Evolutionary conservation across 2,888 invertebrate species (phyloP).

Genomic region (Eupelmus urozonus): DNA sequence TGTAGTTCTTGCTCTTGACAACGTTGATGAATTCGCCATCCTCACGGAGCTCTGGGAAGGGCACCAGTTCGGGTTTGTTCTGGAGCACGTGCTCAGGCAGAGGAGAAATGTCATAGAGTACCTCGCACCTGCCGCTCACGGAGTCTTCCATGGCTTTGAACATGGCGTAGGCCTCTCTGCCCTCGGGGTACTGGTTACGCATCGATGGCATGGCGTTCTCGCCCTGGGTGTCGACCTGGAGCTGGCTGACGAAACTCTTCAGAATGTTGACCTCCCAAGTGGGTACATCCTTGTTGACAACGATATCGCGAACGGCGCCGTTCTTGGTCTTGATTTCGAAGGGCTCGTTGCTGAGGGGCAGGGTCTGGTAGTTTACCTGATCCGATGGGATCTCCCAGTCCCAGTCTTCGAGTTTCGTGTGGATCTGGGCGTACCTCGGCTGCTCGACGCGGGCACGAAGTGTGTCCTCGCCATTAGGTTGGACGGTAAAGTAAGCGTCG

Average conservation of each 20-base stretch:
- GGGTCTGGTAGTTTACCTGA: conserved; percentile 79
- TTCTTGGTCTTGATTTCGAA: conserved; percentile 82
- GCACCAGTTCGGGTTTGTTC: conserved; percentile 79
- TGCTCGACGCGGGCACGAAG: conserved; percentile 79
- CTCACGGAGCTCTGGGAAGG: conserved; percentile 76
- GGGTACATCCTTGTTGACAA: conserved; percentile 79
- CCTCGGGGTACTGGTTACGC: conserved; percentile 70
- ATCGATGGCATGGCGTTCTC: conserved; percentile 78
- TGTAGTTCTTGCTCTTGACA: conserved; percentile 84
- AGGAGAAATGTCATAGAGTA: conserved; percentile 82
- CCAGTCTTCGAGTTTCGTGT: conserved; percentile 79
- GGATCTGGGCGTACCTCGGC: conserved; percentile 80
- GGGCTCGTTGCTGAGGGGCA: conserved; percentile 80
- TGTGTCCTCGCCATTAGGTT: conserved; percentile 78
- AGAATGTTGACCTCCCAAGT: conserved; percentile 84
- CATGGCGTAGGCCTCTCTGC: conserved; percentile 79
- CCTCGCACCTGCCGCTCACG: conserved; percentile 84
- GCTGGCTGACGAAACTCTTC: conserved; percentile 84
- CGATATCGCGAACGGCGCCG: conserved; percentile 81
- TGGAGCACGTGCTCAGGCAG: conserved; percentile 80
- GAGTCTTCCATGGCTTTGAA: conserved; percentile 86
- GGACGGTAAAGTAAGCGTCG: conserved; percentile 80
- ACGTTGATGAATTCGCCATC: conserved; percentile 80
- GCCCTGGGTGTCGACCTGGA: conserved; percentile 83
- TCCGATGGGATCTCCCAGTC: conserved; percentile 77